These are phyloP conservation scores for Helicoverpa zea DNA, from an alignment of 1,140 invertebrate species.

Conservation along the genomic window DNA sequence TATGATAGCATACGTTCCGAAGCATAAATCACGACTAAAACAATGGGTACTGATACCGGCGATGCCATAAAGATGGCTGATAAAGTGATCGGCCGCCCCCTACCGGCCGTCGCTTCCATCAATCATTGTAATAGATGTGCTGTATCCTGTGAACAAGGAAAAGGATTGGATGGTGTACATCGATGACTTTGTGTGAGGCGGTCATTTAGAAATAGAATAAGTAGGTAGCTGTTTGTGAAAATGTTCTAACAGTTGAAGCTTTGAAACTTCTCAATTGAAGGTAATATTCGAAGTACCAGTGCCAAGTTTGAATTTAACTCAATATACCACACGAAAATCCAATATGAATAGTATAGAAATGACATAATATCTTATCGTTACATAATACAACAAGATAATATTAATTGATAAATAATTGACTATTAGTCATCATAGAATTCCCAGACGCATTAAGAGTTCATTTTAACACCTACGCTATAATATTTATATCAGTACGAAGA, in stretches of 20 bases:
- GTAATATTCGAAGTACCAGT: too few species aligned
- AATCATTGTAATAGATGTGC: conserved; percentile 46
- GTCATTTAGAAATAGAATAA: not conserved
- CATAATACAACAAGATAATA: too few species aligned
- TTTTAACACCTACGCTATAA: too few species aligned
- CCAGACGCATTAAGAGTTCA: too few species aligned
- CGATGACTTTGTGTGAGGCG: not conserved
- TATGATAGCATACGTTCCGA: conserved; percentile 18
- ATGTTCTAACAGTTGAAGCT: not conserved
- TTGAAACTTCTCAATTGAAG: too few species aligned
- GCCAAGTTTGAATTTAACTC: too few species aligned
- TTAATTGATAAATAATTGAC: too few species aligned
- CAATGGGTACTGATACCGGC: conserved; percentile 38
- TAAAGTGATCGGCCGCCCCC: conserved; percentile 36
- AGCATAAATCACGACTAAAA: conserved; percentile 44
- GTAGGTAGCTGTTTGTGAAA: not conserved
- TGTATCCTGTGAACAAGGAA: not conserved
- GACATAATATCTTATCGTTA: too few species aligned
- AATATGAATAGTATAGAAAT: too few species aligned
- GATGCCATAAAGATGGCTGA: conserved; percentile 35
- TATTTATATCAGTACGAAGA: too few species aligned
- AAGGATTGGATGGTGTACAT: conserved; percentile 14
- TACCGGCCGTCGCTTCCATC: conserved; percentile 41
- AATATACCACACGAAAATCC: too few species aligned
- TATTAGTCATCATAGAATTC: too few species aligned